phyloP scores from a whole-genome alignment of 1,140 invertebrate genomes.

The Probaryconus sp. region DNA sequence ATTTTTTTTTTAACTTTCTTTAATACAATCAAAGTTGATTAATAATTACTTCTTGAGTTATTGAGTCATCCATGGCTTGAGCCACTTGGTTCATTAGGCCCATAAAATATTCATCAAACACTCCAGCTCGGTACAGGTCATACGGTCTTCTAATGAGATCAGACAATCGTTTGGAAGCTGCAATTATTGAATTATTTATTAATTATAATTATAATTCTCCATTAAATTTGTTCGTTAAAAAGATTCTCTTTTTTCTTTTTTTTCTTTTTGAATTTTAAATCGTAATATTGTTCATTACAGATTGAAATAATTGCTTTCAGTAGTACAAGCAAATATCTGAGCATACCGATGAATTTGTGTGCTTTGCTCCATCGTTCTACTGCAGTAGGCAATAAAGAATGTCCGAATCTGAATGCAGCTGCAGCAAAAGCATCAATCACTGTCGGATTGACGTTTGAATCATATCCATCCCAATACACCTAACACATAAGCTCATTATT shows the following conservation, averaged over 20 bases:
- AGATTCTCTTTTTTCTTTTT: slow-evolving; percentile 1
- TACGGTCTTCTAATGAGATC: slow-evolving; percentile 92
- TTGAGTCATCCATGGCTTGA: slow-evolving; percentile 96
- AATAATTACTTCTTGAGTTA: slow-evolving; percentile 88
- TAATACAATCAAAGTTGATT: background rate
- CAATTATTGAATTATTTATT: slow-evolving; percentile 62
- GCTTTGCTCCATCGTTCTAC: slow-evolving; percentile 95
- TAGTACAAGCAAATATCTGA: too few species aligned
- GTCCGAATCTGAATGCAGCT: slow-evolving; percentile 93
- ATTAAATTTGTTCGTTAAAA: too few species aligned
- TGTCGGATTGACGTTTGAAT: slow-evolving; percentile 89
- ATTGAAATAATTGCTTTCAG: too few species aligned
- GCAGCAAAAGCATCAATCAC: slow-evolving; percentile 92
- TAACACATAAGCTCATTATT: too few species aligned
- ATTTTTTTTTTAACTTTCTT: slow-evolving; percentile 8
- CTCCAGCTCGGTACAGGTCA: slow-evolving; percentile 93
- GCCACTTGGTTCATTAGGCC: slow-evolving; percentile 96
- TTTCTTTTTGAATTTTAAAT: background rate
- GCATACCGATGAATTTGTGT: slow-evolving; percentile 92
- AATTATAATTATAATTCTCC: slow-evolving; percentile 1
- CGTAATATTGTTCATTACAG: too few species aligned
- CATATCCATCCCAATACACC: slow-evolving; percentile 94
- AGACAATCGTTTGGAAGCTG: slow-evolving; percentile 92
- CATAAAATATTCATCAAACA: slow-evolving; percentile 94
- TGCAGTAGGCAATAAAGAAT: slow-evolving; percentile 91